Evolutionary conservation across 2,888 invertebrate genomes (phyloP), one percentile per base, ranked within the genome.

Genomic region (Hemistola chrysoprasaria): DNA sequence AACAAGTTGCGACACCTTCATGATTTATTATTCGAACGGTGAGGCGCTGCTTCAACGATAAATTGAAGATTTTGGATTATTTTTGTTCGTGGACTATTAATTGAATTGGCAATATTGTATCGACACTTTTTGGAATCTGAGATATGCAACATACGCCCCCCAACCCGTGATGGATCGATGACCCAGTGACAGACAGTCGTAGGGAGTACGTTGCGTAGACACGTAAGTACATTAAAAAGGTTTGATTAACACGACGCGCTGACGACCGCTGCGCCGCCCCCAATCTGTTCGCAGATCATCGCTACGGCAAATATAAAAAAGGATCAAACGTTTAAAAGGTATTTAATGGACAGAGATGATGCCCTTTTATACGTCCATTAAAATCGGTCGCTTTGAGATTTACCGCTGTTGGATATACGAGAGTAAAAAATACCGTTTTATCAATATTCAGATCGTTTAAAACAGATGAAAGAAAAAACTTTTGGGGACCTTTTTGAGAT

Each of bases 241-340:
- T 62, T 77, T 84, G 83, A 87, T 87, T 83, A 85, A 73, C 76
- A 67, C 60, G 66, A 61, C 56, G 64, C 65, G 57, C n/a, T n/a
- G n/a, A n/a, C n/a, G n/a, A n/a, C n/a, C n/a, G n/a, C n/a, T n/a
- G n/a, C n/a, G 55, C 41, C 56, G 45, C 49, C 56, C 66, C 72
- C 72, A 78, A 82, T 82, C 78, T 76, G 78, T 64, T 71, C 75
- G 72, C 67, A 69, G 79, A 79, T 83, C 76, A 83, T 79, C 77
- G 71, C 76, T 48, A 78, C 60, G 60, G 78, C 73, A 84, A 85
- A 87, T 81, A 81, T 76, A 84, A 85, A 87, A 84, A 86, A 80
- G 85, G 88, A 88, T 88, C 88, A 87, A 88, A 87, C 86, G 80
- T 81, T 87, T 87, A 82, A 84, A 87, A 85, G 79, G 81, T 86